Percentiles rank a stretch among this genome's conserved stretches.
phyloP scores from a whole-genome alignment of 2,888 invertebrate genomes.

The Crematogaster levior region DNA sequence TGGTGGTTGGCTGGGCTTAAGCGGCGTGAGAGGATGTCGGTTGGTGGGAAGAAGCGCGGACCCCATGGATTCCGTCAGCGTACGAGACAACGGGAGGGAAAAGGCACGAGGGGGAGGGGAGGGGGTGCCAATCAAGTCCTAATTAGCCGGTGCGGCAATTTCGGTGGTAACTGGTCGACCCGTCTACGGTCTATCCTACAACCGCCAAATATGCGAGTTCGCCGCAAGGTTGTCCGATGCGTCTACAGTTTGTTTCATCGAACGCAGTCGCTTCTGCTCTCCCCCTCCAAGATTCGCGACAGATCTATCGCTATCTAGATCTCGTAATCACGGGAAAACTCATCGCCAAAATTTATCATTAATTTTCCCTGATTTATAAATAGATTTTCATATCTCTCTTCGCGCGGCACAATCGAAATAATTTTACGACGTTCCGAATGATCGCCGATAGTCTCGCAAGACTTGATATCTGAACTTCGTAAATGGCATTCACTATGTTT shows the following conservation, averaged over 20 bases:
- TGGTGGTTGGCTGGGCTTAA: conserved; percentile 39
- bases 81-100: not conserved
- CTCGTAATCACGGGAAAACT: not conserved
- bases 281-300: conserved; percentile 46
- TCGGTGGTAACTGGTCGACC: conserved; percentile 66
- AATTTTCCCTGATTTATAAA: not conserved
- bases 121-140: conserved; percentile 80
- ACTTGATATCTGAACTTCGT: conserved; percentile 9
- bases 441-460: not conserved
- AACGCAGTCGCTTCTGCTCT: not conserved
- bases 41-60: conserved; percentile 13
- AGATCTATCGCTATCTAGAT: too few relatives aligned
- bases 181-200: conserved; percentile 44
- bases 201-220: conserved; percentile 51
- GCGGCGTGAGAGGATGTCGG: conserved; percentile 36
- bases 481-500: conserved; percentile 24
- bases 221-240: conserved; percentile 26
- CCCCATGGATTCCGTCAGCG: conserved; percentile 3
- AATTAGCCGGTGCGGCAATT: conserved; percentile 80
- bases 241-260: conserved; percentile 39
- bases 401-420: not conserved
- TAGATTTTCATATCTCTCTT: not conserved
- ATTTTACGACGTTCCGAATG: conserved; percentile 11
- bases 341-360: not conserved
- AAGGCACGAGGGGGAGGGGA: conserved; percentile 51